These are phyloP conservation scores for Daphoenositta chrysoptera DNA, from an alignment of 2,113 vertebrate species.

Conservation along the genomic window DNA sequence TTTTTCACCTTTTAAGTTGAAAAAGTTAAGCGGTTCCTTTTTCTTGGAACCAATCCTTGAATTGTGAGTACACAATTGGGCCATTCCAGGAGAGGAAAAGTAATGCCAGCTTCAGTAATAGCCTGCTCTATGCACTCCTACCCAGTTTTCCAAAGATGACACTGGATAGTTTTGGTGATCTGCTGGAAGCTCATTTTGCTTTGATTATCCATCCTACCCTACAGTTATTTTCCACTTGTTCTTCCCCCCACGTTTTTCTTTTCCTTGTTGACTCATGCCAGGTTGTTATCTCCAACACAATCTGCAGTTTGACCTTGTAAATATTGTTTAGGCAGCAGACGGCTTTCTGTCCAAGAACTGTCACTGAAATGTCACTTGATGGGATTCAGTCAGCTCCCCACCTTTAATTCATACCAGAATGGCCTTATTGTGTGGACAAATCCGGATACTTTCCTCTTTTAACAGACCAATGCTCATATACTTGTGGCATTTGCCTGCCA, in stretches of 20 bases:
- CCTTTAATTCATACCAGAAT: neutral
- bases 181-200: neutral
- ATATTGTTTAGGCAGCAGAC: neutral
- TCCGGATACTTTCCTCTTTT: neutral
- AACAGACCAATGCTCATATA: neutral
- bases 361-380: neutral
- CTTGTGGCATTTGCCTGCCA: neutral
- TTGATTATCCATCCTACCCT: neutral
- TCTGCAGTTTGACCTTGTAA: neutral
- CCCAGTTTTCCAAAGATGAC: neutral
- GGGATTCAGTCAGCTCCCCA: neutral
- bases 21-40: no score
- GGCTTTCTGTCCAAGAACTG: neutral
- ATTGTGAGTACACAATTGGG: fast-evolving
- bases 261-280: neutral
- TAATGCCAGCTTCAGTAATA: neutral
- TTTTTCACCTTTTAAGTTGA: neutral
- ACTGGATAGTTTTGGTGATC: neutral
- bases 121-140: neutral
- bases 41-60: neutral
- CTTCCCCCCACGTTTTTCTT: fast-evolving
- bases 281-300: neutral
- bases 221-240: neutral
- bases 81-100: neutral
- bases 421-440: neutral